Percentiles rank a stretch among this genome's conserved stretches.
Conservation (phyloP, 2,888 invertebrate genomes). For the Sceliomorpha sp. region DNA sequence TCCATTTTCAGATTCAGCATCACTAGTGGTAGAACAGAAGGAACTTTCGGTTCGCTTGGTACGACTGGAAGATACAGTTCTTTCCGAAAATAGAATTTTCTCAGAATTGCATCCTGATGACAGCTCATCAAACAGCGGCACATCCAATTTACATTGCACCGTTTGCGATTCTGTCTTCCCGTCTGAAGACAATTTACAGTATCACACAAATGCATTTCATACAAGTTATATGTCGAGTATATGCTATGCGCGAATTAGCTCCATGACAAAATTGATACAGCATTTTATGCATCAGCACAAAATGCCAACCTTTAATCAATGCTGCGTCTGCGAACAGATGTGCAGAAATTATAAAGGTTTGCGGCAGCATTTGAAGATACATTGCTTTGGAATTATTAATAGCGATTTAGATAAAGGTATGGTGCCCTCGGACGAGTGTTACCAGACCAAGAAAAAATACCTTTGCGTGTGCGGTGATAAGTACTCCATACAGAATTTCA, state of each 20-base stretch:
- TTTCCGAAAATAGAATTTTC: not conserved
- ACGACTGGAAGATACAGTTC: conserved; percentile 3
- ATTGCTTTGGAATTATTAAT: conserved; percentile 40
- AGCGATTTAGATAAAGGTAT: conserved; percentile 10
- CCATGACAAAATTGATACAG: conserved; percentile 14
- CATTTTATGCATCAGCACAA: conserved; percentile 33
- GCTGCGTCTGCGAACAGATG: conserved; percentile 35
- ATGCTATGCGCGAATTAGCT: conserved; percentile 27
- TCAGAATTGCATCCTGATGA: no score
- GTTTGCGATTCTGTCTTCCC: conserved; percentile 20
- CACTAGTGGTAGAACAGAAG: no score
- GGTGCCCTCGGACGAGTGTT: conserved; percentile 4
- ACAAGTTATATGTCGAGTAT: conserved; percentile 39
- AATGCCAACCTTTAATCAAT: conserved; percentile 1
- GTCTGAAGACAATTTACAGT: conserved; percentile 5
- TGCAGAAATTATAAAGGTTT: not conserved
- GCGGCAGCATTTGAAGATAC: conserved; percentile 38
- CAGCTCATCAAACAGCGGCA: no score
- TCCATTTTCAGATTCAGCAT: no score
- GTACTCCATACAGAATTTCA: conserved; percentile 18
- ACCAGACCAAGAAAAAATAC: no score
- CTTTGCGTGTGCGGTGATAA: conserved; percentile 39
- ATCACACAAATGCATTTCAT: conserved; percentile 24
- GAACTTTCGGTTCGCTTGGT: not conserved
- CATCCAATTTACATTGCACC: conserved; percentile 8